Evolutionary conservation across 2,888 invertebrate genomes (phyloP).

Genomic region (Sialis lutaria): DNA sequence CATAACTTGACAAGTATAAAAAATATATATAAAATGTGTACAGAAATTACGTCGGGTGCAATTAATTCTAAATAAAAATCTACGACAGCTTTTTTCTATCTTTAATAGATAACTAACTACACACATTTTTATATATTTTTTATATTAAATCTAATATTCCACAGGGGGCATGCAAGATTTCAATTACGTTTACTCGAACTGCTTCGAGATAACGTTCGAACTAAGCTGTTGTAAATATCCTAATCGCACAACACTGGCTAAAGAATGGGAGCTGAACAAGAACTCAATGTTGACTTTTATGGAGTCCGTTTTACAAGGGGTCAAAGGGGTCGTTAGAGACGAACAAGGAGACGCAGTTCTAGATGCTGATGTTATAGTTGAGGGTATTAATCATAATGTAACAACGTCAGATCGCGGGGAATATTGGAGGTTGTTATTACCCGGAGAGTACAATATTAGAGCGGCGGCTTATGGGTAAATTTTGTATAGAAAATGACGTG

Average conservation of each 20-base stretch:
- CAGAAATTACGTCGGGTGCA: too few relatives aligned
- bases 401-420: conserved; percentile 68
- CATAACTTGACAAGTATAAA: too few relatives aligned
- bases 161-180: conserved; percentile 96
- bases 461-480: conserved; percentile 56
- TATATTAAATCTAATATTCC: conserved; percentile 11
- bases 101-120: too few relatives aligned
- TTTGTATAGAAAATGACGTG: conserved; percentile 6
- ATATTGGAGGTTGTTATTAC: conserved; percentile 84
- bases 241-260: conserved; percentile 40
- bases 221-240: conserved; percentile 94
- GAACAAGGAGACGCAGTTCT: conserved; percentile 41
- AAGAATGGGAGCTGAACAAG: conserved; percentile 75
- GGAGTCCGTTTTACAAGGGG: conserved; percentile 61
- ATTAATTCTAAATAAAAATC: too few relatives aligned
- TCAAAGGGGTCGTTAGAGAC: conserved; percentile 47
- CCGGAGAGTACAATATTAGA: conserved; percentile 66
- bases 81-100: too few relatives aligned
- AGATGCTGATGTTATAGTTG: conserved; percentile 59
- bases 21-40: too few relatives aligned
- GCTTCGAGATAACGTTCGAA: conserved; percentile 94
- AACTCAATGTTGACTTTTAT: conserved; percentile 71
- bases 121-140: too few relatives aligned
- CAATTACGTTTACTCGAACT: conserved; percentile 89
- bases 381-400: conserved; percentile 64